Evolutionary conservation across 2,113 vertebrate genomes (phyloP), one percentile per base, ranked within the genome.

Genomic region (Podilymbus podiceps): DNA sequence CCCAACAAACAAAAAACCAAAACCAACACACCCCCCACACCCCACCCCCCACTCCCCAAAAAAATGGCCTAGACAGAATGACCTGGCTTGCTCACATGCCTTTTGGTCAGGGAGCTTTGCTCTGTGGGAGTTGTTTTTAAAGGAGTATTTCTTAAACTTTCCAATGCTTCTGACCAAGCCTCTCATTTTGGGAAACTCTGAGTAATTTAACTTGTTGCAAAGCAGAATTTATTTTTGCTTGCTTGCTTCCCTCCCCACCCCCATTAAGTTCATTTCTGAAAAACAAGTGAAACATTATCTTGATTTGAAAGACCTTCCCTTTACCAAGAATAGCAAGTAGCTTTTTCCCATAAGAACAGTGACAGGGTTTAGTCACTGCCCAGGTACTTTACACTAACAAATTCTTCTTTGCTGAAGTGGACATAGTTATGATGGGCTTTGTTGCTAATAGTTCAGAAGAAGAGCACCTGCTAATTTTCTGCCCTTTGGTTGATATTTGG

Each of bases 121-220:
- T 85, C 92, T 74, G 58, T 81, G 25, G 75, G 71, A 91, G 85
- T 71, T 80, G 69, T 93, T 87, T 93, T 73, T 89, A 38, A 78
- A 9, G 9, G 73, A 95, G 79, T 81, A 73, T 79, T 97, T 94
- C 74, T 95, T 97, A 95, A 96, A 97, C 58, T 95, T 97, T 97
- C 95, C 95, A 87, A 2, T 71, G 81, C 74, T 95, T 35, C 89
- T 96, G 87, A 95, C 86, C 89, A 93, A 95, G 88, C 49, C 25
- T 92, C 44, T 50, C n/a, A 90, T 92, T 93, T 95, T 96, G 93
- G 93, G 94, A 96, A 97, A 96, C 93, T 79, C 84, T 98, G 97
- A 98, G 94, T 97, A 97, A 97, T 96, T 40, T 27, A 92, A 60
- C 94, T 95, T 85, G 50, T 75, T 94, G 96, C 87, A 82, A 73